Evolutionary conservation across 2,113 vertebrate species (phyloP).

Genomic region (Gavialis gangeticus): DNA sequence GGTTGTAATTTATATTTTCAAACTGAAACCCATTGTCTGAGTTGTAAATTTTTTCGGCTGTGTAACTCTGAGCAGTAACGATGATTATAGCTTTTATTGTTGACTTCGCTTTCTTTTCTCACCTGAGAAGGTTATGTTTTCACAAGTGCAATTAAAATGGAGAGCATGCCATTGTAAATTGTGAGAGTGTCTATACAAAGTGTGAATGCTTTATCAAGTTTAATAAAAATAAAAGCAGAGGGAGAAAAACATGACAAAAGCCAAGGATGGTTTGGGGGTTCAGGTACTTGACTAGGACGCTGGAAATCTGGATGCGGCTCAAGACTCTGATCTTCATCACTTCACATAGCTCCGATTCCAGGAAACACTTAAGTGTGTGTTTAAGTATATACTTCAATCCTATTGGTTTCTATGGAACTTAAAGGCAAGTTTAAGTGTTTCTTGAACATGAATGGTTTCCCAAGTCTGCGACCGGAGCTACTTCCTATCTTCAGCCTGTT

Average conservation of each 20-base stretch:
- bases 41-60: conserved; percentile 13
- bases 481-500: conserved; percentile 27
- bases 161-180: neutral
- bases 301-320: neutral
- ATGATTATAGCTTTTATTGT: conserved; percentile 9
- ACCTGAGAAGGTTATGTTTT: neutral
- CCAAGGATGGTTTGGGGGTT: neutral
- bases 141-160: fast-evolving
- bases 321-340: neutral
- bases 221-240: neutral
- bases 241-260: neutral
- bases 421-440: conserved; percentile 13
- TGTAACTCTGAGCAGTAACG: conserved; percentile 4
- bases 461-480: conserved; percentile 47
- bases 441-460: conserved; percentile 45
- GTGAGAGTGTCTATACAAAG: neutral
- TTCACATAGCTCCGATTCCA: neutral
- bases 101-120: neutral
- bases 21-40: conserved; percentile 43
- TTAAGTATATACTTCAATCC: neutral
- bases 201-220: neutral
- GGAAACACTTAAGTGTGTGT: neutral
- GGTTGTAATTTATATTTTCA: conserved; percentile 59
- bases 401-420: neutral
- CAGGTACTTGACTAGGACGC: neutral